These are phyloP conservation scores for Cryptocheilus praepositus DNA, from an alignment of 2,888 invertebrate species.

Conservation along the genomic window DNA sequence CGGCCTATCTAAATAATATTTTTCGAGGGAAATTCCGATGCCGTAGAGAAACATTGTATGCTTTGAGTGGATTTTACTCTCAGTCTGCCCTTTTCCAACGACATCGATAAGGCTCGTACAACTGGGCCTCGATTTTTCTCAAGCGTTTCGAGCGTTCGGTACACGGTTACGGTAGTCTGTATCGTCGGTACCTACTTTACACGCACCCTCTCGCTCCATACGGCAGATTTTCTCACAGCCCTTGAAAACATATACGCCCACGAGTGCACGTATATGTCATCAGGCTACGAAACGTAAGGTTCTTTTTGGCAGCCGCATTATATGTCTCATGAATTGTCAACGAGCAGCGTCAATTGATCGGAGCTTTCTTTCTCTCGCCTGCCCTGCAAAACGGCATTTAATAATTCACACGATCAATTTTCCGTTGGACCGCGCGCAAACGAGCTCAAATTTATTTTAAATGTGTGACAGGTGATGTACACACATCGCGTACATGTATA, in stretches of 20 bases:
- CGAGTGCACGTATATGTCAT: slow-evolving; percentile 36
- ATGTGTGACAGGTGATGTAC: too few species aligned
- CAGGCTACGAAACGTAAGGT: slow-evolving; percentile 26
- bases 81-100: slow-evolving; percentile 23
- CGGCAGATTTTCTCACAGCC: slow-evolving; percentile 26
- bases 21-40: slow-evolving; percentile 56
- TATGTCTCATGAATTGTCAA: not conserved
- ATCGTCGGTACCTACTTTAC: slow-evolving; percentile 40
- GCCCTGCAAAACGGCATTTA: not conserved
- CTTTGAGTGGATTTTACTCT: slow-evolving; percentile 48
- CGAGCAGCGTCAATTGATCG: not conserved
- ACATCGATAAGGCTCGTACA: slow-evolving; percentile 7
- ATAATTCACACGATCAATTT: too few species aligned
- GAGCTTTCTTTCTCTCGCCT: not conserved
- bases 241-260: slow-evolving; percentile 15
- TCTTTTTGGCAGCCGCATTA: not conserved
- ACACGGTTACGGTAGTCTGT: slow-evolving; percentile 32
- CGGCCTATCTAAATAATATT: slow-evolving; percentile 58
- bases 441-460: too few species aligned
- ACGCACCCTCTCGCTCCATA: slow-evolving; percentile 11
- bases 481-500: too few species aligned
- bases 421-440: too few species aligned
- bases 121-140: slow-evolving; percentile 2
- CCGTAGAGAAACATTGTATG: slow-evolving; percentile 55
- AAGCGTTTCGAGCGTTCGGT: slow-evolving; percentile 26